phyloP scores from a whole-genome alignment of 1,140 invertebrate species.

The Achatina immaculata region DNA sequence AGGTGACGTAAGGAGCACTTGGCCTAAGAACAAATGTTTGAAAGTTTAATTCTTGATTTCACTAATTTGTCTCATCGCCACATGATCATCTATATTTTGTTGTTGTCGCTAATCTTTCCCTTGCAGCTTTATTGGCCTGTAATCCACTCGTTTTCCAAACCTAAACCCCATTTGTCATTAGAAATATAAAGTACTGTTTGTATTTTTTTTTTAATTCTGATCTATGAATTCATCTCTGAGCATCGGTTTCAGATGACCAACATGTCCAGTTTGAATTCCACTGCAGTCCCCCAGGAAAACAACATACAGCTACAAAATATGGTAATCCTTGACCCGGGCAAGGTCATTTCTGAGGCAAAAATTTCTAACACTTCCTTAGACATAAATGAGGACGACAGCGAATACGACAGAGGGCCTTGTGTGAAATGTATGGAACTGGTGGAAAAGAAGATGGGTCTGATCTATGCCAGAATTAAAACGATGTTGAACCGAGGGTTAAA shows the following conservation, averaged over 20 bases:
- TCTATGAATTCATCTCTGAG: too few species aligned
- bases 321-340: neutral
- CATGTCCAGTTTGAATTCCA: neutral
- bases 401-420: neutral
- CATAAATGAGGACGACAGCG: neutral
- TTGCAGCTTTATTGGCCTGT: too few species aligned
- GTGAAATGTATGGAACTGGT: neutral
- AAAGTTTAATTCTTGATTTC: too few species aligned
- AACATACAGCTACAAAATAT: neutral
- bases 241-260: constrained; percentile 4
- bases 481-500: neutral
- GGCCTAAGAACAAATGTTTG: too few species aligned
- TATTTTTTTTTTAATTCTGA: too few species aligned
- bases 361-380: neutral
- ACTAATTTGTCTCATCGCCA: too few species aligned
- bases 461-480: neutral
- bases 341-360: neutral
- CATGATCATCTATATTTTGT: too few species aligned
- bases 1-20: too few species aligned
- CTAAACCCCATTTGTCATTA: too few species aligned
- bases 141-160: too few species aligned
- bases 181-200: too few species aligned
- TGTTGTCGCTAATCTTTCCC: too few species aligned
- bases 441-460: neutral
- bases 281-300: neutral